A percentile compares a stretch with the other conserved stretches of the same genome.
These are phyloP conservation scores for Channallabes apus DNA, from an alignment of 2,797 vertebrate genomes.

Conservation along the genomic window DNA sequence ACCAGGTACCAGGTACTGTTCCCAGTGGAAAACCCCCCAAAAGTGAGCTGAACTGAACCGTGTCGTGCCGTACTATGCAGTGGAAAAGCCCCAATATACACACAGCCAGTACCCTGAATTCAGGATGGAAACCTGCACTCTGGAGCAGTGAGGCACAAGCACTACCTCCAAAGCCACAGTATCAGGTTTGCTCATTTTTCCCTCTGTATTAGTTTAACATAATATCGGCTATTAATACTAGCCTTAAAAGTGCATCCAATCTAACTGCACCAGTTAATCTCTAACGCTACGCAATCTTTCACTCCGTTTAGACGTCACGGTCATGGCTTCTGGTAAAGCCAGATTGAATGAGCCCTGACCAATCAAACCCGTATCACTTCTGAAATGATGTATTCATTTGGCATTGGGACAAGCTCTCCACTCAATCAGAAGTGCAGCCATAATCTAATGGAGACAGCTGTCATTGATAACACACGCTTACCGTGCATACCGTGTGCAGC, in stretches of 20 bases:
- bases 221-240: not conserved
- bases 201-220: not conserved
- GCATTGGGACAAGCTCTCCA: constrained; percentile 41
- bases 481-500: constrained; percentile 26
- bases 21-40: too few relatives aligned
- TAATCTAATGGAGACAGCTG: constrained; percentile 49
- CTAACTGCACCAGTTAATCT: constrained; percentile 7
- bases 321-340: not conserved
- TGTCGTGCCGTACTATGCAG: too few relatives aligned
- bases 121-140: not conserved
- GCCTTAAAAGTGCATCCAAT: not conserved
- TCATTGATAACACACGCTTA: constrained; percentile 44
- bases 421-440: constrained; percentile 42
- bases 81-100: too few relatives aligned
- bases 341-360: constrained; percentile 25
- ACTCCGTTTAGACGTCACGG: not conserved
- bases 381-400: constrained; percentile 47
- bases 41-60: too few relatives aligned
- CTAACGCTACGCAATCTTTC: not conserved
- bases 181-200: not conserved
- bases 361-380: constrained; percentile 35
- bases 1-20: too few relatives aligned
- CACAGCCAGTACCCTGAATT: not conserved
- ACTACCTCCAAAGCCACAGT: not conserved
- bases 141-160: not conserved